phyloP scores from a whole-genome alignment of 2,113 vertebrate species.

The Machaerirhynchus nigripectus region DNA sequence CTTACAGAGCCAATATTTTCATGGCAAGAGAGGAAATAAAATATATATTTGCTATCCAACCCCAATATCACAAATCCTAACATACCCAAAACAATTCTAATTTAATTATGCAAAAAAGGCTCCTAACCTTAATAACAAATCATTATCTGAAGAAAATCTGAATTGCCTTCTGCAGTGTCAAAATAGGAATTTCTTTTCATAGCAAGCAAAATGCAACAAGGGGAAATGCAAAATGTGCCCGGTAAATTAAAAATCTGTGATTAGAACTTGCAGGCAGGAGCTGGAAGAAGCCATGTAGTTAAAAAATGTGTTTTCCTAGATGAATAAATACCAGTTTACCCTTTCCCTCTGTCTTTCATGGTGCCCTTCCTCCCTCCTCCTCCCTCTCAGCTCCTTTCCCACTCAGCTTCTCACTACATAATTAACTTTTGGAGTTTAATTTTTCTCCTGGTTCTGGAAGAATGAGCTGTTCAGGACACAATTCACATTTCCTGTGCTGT shows the following conservation, averaged over 20 bases:
- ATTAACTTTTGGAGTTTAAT: neutral
- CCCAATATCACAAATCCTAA: neutral
- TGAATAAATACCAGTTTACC: neutral
- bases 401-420: neutral
- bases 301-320: neutral
- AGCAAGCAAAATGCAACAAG: neutral
- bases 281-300: neutral
- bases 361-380: neutral
- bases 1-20: neutral
- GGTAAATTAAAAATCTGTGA: neutral
- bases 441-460: neutral
- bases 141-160: neutral
- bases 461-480: neutral
- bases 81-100: neutral
- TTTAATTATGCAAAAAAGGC: neutral
- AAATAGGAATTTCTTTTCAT: neutral
- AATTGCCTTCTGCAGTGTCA: neutral
- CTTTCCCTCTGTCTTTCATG: neutral
- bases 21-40: neutral
- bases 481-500: neutral
- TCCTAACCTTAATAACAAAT: neutral
- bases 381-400: neutral
- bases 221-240: neutral
- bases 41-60: neutral
- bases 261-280: neutral